Evolutionary conservation across 2,888 invertebrate species (phyloP), one percentile per base, ranked within the genome.

Genomic region (Leptopterna dolabrata): DNA sequence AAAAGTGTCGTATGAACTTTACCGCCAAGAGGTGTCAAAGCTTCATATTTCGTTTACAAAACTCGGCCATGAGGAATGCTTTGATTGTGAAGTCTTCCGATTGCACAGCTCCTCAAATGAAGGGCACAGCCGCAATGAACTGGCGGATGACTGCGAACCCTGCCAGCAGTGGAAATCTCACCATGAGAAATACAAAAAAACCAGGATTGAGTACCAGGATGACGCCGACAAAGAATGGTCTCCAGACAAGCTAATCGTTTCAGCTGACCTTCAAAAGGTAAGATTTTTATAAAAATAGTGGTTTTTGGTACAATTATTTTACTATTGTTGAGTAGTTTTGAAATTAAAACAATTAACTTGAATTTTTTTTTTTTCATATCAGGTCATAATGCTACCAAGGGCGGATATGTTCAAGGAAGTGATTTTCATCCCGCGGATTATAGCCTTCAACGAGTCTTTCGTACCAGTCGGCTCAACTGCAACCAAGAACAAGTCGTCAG

Each of bases 321-420:
- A 36, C 4, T 36, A 4, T 7, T 4, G 36, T 36, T 36, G 4
- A 4, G 4, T 36, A 36, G 36, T 36, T 36, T 7, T 36, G 36
- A 36, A 2, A 36, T 7, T 36, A 36, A 36, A 4, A 27, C 73
- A 73, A 2, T 2, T 29, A 6, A 43, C 13, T 16, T 16, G 16
- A 30, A 76, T 43, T 36, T 82, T 63, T 82, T 82, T 41, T 41
- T 82, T 30, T 30, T 19, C 24, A 3, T 76, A 3, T 1, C 76
- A 76, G 76, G 76, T 76, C 1, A 91, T 88, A 14, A 86, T 91
- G 88, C 63, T 89, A 45, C 90, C 91, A 24, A 90, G 90, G 14
- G 90, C 91, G 90, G 90, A 90, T 4, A 88, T 76, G 83, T 89
- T 90, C 76, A 89, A 90, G 76, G 45, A 63, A 24, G 89, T 88